phyloP scores from a whole-genome alignment of 2,888 invertebrate genomes.

The Campopleginae sp. region DNA sequence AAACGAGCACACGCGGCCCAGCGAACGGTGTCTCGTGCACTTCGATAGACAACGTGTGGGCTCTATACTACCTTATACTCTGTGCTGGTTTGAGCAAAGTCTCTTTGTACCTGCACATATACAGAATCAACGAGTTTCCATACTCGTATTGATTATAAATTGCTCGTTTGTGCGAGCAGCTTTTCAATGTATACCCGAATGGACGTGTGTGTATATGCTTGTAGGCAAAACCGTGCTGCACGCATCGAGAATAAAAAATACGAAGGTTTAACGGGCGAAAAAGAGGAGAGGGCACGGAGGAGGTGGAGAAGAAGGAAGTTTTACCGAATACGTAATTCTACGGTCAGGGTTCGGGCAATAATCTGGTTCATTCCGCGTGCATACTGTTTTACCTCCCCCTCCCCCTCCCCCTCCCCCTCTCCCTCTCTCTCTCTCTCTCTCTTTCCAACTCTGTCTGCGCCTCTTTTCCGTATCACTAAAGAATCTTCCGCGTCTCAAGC shows the following conservation, averaged over 20 bases:
- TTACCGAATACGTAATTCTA: conserved; percentile 81
- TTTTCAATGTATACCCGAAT: conserved; percentile 1
- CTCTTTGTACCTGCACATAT: conserved; percentile 22
- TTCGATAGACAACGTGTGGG: conserved; percentile 41
- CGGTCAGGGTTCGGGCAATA: conserved; percentile 82
- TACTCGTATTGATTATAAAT: conserved; percentile 54
- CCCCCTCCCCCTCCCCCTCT: not conserved
- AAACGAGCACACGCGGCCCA: conserved; percentile 56
- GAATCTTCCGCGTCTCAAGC: conserved; percentile 67
- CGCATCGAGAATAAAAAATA: conserved; percentile 72
- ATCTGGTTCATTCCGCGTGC: conserved; percentile 79
- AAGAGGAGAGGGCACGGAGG: conserved; percentile 14
- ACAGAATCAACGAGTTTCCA: conserved; percentile 26
- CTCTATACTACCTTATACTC: conserved; percentile 41
- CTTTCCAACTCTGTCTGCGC: conserved; percentile 39
- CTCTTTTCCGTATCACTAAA: conserved; percentile 61
- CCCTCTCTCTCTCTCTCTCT: not conserved
- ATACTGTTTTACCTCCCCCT: conserved; percentile 44
- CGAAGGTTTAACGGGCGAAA: conserved; percentile 36
- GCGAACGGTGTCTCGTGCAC: conserved; percentile 59
- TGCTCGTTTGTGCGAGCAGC: conserved; percentile 26
- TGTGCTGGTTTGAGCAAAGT: conserved; percentile 31
- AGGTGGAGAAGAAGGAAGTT: conserved; percentile 70
- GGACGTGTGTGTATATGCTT: conserved; percentile 8
- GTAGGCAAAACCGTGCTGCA: conserved; percentile 68